phyloP scores from a whole-genome alignment of 2,888 invertebrate species.

The Helleia helle region DNA sequence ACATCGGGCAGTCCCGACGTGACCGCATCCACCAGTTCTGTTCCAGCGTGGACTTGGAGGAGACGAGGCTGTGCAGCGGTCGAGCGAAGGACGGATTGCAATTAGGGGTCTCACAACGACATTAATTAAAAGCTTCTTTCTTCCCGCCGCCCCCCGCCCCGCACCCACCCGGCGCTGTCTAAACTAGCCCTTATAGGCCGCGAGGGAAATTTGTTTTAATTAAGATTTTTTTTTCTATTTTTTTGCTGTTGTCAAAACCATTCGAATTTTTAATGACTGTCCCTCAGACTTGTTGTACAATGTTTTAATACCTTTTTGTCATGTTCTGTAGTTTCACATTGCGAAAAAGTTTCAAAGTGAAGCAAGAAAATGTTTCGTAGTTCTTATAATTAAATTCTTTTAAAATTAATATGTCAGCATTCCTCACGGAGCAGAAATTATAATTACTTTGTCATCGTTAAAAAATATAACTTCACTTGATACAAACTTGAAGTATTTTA shows the following conservation, averaged over 20 bases:
- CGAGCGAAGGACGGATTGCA: conserved; percentile 47
- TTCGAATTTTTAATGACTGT: conserved; percentile 27
- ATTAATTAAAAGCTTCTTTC: conserved; percentile 59
- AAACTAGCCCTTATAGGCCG: conserved; percentile 54
- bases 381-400: no score
- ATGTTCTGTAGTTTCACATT: conserved; percentile 10
- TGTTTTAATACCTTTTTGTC: conserved; percentile 8
- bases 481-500: no score
- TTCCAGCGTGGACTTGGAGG: not conserved
- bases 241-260: conserved; percentile 25
- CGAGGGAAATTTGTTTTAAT: conserved; percentile 51
- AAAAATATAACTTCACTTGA: no score
- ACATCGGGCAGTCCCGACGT: no score
- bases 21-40: no score
- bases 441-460: no score
- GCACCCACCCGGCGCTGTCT: conserved; percentile 27
- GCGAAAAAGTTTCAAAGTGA: not conserved
- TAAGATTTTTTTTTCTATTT: conserved; percentile 41
- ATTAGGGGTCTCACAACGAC: conserved; percentile 55
- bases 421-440: no score
- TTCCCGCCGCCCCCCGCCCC: conserved; percentile 19
- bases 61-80: conserved; percentile 7
- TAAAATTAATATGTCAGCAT: no score
- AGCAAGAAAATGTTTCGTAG: not conserved
- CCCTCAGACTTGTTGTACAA: conserved; percentile 20